Percentiles rank a stretch among this genome's conserved stretches.
Evolutionary conservation across 2,888 invertebrate genomes (phyloP).

Genomic region (Leptinotarsa juncta): DNA sequence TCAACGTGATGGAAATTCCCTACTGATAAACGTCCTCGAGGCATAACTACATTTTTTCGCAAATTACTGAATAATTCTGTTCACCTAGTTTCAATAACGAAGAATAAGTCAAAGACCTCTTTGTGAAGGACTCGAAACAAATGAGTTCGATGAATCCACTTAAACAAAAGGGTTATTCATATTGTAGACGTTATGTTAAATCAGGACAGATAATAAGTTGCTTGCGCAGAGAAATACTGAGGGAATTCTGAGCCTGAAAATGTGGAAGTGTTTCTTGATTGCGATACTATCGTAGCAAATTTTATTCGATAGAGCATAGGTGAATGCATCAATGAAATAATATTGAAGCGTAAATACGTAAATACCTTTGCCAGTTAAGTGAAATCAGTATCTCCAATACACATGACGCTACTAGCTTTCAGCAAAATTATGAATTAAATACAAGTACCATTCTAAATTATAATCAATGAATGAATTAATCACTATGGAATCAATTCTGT

Average conservation of each 20-base stretch:
- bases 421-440: too few relatives aligned
- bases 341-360: too few relatives aligned
- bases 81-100: constrained; percentile 16
- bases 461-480: too few relatives aligned
- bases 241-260: constrained; percentile 7
- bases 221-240: constrained; percentile 10
- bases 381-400: too few relatives aligned
- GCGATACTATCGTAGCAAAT: not conserved
- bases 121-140: constrained; percentile 12
- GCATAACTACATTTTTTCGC: not conserved
- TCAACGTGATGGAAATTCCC: constrained; percentile 10
- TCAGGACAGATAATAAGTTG: constrained; percentile 14
- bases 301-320: too few relatives aligned
- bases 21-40: not conserved
- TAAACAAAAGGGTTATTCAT: constrained; percentile 14
- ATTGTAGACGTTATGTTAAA: constrained; percentile 1
- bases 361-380: too few relatives aligned
- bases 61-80: constrained; percentile 2
- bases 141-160: constrained; percentile 19
- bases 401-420: too few relatives aligned
- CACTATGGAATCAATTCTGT: too few relatives aligned
- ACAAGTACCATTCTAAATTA: too few relatives aligned
- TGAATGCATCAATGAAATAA: too few relatives aligned
- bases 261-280: not conserved
- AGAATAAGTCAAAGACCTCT: constrained; percentile 16